Evolutionary conservation across 2,888 invertebrate species (phyloP), one percentile per base, ranked within the genome.

Genomic region (Asteroscopus sphinx): DNA sequence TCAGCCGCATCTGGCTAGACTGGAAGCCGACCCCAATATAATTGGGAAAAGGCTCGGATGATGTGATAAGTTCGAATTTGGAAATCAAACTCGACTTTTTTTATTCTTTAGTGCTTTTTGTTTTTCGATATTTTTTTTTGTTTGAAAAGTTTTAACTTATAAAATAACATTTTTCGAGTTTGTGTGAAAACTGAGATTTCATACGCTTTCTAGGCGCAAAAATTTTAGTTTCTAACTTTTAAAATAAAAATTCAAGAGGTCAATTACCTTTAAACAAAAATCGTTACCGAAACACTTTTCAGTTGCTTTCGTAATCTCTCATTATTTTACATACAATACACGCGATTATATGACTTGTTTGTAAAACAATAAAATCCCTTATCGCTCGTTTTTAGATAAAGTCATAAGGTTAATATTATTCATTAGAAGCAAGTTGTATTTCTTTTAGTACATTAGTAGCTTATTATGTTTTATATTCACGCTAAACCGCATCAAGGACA

Each of bases 161-260:
- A 1, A 40, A 9, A 9, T 13, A 5, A 44, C 17, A 7, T 28
- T 12, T 1, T 28, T 13, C 30, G 11, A 30, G 12, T 7, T n/a
- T 11, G 6, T 17, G 11, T 16, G 11, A 37, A 36, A 30, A 5
- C n/a, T 15, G 7, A 7, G 11, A 16, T 17, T 35, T 48, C 12
- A 8, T 56, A 68, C 57, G 57, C 52, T 67, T 63, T 63, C 41
- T 57, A 39, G 15, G 9, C 15, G 28, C 26, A 16, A 37, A 44
- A 66, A 54, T 28, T 8, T 12, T 15, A 30, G 13, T 49, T 26
- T 25, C 48, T 9, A 36, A 51, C 44, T 44, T 17, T n/a, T n/a
- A n/a, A 46, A 69, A 57, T 41, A 40, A 66, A 63, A 58, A 40
- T n/a, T 13, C 52, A 56, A 68, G 60, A 68, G 73, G 71, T 73